These are phyloP conservation scores for Drosophila melanogaster DNA, from an alignment of 1,140 invertebrate genomes.

Conservation along the genomic window Release_6_plus_ISO1_MT NT_037436.4:15853001-15853500, in stretches of 20 bases:
- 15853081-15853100: background rate
- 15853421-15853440: conserved; percentile 50
- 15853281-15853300: conserved; percentile 15
- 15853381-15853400: conserved; percentile 1
- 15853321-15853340: conserved; percentile 25
- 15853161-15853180: conserved; percentile 35
- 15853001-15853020: conserved; percentile 23
- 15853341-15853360: background rate
- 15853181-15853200: conserved; percentile 7
- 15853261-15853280: conserved; percentile 21
- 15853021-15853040: conserved; percentile 17
- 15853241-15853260: conserved; percentile 17
- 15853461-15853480: conserved; percentile 50
- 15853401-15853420: conserved; percentile 6
- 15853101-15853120: conserved; percentile 9
- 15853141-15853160: conserved; percentile 2
- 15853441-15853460: conserved; percentile 41
- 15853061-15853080: background rate
- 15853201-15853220: conserved; percentile 16
- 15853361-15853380: conserved; percentile 21
- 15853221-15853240: conserved; percentile 38
- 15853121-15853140: conserved; percentile 4
- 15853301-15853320: conserved; percentile 28
- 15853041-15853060: background rate
- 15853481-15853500: conserved; percentile 44